Conservation (phyloP, 2,797 vertebrate species). For the Tragelaphus eurycerus region DNA sequence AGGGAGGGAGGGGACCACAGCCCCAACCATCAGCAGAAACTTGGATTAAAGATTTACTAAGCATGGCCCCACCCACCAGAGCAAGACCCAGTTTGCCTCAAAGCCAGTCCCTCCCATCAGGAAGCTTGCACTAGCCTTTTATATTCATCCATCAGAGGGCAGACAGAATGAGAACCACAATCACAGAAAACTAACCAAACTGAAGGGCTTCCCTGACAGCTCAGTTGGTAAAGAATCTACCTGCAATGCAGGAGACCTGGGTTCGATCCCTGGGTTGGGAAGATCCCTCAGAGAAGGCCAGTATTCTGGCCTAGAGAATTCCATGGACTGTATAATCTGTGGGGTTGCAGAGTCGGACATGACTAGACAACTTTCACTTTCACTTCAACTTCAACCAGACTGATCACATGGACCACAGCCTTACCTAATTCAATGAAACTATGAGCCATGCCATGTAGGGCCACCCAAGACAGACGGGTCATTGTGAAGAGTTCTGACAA, state of each 20-base stretch:
- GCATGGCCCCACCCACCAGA: neutral
- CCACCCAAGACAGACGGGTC: neutral
- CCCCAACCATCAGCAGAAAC: neutral
- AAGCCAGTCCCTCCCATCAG: neutral
- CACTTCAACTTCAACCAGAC: neutral
- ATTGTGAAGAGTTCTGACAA: neutral
- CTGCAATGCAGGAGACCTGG: neutral
- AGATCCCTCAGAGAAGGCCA: neutral
- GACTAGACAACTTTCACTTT: neutral
- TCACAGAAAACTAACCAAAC: neutral
- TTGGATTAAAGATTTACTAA: neutral
- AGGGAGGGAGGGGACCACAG: neutral
- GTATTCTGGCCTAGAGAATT: neutral
- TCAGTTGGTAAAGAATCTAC: neutral
- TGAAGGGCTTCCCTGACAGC: neutral
- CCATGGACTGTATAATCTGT: neutral
- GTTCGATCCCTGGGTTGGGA: neutral
- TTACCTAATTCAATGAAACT: neutral
- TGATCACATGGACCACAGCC: neutral
- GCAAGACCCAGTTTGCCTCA: neutral
- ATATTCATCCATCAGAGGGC: neutral
- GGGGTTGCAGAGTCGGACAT: neutral
- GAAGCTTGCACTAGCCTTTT: neutral
- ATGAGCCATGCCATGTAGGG: neutral
- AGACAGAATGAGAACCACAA: neutral